Evolutionary conservation across 2,888 invertebrate species (phyloP).

Genomic region (Eupithecia vulgata): DNA sequence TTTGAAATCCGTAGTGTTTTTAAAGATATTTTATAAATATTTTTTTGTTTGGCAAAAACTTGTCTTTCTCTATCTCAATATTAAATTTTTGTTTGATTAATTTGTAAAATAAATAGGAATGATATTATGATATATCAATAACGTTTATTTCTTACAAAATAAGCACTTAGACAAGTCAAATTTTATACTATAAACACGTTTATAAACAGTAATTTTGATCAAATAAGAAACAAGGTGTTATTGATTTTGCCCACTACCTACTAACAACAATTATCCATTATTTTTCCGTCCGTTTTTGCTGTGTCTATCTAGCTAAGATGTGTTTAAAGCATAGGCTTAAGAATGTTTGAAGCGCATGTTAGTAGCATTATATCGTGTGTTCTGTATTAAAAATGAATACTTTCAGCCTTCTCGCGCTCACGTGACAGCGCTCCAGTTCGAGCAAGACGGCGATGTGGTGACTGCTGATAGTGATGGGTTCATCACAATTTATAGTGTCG

Average conservation of each 20-base stretch:
- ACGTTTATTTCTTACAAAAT: too few species aligned
- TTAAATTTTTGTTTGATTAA: not conserved
- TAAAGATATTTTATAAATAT: not conserved
- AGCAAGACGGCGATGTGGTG: slow-evolving; percentile 95
- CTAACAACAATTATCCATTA: not conserved
- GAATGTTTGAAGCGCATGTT: not conserved
- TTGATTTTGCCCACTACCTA: too few species aligned
- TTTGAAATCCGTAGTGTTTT: too few species aligned
- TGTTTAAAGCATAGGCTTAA: too few species aligned
- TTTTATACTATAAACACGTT: too few species aligned
- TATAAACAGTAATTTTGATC: too few species aligned
- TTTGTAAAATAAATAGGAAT: not conserved
- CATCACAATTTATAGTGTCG: slow-evolving; percentile 95
- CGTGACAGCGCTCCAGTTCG: slow-evolving; percentile 94
- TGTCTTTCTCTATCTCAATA: not conserved
- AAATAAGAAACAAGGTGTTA: too few species aligned
- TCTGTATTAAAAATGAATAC: not conserved
- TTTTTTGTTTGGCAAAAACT: not conserved
- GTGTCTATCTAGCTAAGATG: too few species aligned
- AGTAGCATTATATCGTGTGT: not conserved
- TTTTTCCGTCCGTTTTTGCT: not conserved
- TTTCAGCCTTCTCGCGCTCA: slow-evolving; percentile 91
- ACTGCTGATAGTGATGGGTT: slow-evolving; percentile 96
- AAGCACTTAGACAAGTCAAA: too few species aligned
- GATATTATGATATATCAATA: too few species aligned